Conservation (phyloP, 2,888 invertebrate species). For the Elegia similella region DNA sequence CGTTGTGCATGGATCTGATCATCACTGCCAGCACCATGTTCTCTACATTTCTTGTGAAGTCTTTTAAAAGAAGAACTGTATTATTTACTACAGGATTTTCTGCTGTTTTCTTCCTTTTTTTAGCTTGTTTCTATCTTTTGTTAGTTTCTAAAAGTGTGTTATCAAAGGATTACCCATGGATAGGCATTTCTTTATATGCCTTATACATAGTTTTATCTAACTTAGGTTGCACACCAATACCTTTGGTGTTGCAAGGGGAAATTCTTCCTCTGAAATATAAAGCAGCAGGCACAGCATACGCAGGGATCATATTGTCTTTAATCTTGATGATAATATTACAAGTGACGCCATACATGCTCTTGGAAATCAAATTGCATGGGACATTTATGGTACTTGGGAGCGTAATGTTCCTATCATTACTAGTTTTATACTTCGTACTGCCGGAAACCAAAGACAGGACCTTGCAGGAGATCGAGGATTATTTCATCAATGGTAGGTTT, state of each 20-base stretch:
- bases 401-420: conserved; percentile 32
- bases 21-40: conserved; percentile 38
- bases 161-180: conserved; percentile 30
- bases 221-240: conserved; percentile 49
- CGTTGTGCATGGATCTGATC: conserved; percentile 41
- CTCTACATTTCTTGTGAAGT: conserved; percentile 41
- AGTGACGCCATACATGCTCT: conserved; percentile 40
- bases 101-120: conserved; percentile 35
- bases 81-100: conserved; percentile 43
- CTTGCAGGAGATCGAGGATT: conserved; percentile 38
- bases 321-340: conserved; percentile 37
- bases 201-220: conserved; percentile 45
- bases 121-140: conserved; percentile 36
- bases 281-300: conserved; percentile 37
- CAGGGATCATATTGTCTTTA: conserved; percentile 38
- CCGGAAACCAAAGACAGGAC: conserved; percentile 44
- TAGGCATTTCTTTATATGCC: conserved; percentile 39
- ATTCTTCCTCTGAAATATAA: conserved; percentile 45
- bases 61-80: conserved; percentile 42
- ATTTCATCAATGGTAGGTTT: conserved; percentile 39
- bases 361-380: conserved; percentile 45
- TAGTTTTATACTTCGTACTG: conserved; percentile 32
- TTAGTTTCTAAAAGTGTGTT: conserved; percentile 34
- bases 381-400: conserved; percentile 53
- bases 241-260: conserved; percentile 45